These are phyloP conservation scores for Halcyon leucocephala DNA, from an alignment of 2,797 vertebrate genomes.

Conservation along the genomic window DNA sequence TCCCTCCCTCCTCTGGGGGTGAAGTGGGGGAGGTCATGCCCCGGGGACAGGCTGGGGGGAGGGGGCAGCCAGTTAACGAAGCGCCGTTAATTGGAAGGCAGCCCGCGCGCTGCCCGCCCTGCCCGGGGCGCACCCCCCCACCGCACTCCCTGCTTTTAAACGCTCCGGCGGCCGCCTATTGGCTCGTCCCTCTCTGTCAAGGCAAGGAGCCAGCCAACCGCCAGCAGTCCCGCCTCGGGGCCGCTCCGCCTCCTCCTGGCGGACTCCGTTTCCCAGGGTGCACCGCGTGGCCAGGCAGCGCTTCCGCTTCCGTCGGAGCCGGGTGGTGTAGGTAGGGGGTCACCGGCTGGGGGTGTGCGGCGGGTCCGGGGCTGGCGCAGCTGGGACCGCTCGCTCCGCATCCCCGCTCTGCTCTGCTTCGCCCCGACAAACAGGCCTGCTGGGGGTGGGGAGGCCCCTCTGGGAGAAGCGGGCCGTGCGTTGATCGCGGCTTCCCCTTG, in stretches of 20 bases:
- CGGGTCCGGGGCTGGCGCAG: background rate
- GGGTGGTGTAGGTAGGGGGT: too few relatives aligned
- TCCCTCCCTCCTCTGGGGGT: too few relatives aligned
- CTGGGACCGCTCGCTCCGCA: background rate
- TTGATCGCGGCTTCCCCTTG: background rate
- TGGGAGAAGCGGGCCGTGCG: background rate
- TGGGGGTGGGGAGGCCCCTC: background rate
- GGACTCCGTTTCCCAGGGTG: background rate
- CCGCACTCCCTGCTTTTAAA: background rate
- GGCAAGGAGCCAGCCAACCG: background rate
- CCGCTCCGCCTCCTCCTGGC: accelerated
- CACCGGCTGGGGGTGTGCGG: too few relatives aligned
- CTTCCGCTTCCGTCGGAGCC: background rate
- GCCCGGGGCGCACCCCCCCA: background rate
- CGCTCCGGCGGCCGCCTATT: background rate
- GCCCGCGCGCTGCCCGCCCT: accelerated
- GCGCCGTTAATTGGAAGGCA: accelerated
- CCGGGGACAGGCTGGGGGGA: too few relatives aligned
- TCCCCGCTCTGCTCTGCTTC: accelerated
- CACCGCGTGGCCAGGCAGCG: accelerated
- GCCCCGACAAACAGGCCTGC: too few relatives aligned
- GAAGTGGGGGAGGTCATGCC: background rate
- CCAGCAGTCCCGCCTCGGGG: accelerated
- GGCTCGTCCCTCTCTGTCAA: accelerated
- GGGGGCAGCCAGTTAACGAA: background rate